phyloP scores from a whole-genome alignment of 2,888 invertebrate genomes.

The Lacanobia wlatinum region DNA sequence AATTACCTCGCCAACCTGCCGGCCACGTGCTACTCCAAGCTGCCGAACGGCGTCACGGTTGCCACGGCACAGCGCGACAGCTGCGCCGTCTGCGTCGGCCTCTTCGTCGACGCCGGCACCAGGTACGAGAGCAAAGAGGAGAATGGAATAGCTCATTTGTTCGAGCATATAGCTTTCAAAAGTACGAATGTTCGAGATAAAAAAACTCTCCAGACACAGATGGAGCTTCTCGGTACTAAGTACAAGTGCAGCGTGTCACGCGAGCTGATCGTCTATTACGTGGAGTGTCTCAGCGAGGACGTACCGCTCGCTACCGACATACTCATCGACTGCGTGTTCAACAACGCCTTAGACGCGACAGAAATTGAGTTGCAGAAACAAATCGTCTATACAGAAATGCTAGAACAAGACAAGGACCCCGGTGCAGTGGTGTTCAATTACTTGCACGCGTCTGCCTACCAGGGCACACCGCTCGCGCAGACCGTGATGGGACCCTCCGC shows the following conservation, averaged over 20 bases:
- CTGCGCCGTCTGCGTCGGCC: slow-evolving; percentile 83
- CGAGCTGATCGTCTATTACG: slow-evolving; percentile 99
- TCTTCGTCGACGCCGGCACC: slow-evolving; percentile 81
- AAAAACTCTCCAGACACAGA: slow-evolving; percentile 96
- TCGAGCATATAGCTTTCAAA: slow-evolving; percentile 84
- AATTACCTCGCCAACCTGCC: slow-evolving; percentile 92
- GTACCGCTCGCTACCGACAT: slow-evolving; percentile 97
- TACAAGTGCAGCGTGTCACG: slow-evolving; percentile 98
- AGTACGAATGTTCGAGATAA: slow-evolving; percentile 95
- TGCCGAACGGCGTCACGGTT: slow-evolving; percentile 96
- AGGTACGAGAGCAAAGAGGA: slow-evolving; percentile 77
- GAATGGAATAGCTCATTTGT: slow-evolving; percentile 84
- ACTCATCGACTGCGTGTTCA: slow-evolving; percentile 97
- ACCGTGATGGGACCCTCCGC: slow-evolving; percentile 92
- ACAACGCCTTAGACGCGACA: slow-evolving; percentile 89
- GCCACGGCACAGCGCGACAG: slow-evolving; percentile 98
- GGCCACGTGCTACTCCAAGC: slow-evolving; percentile 93
- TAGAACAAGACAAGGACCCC: slow-evolving; percentile 76
- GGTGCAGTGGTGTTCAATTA: slow-evolving; percentile 81
- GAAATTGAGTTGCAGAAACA: slow-evolving; percentile 82
- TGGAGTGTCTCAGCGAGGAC: slow-evolving; percentile 97
- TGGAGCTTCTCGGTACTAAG: slow-evolving; percentile 98
- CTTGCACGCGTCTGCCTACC: slow-evolving; percentile 84
- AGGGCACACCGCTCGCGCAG: slow-evolving; percentile 83
- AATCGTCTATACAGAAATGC: slow-evolving; percentile 80